Conservation (phyloP, 2,888 invertebrate species). For the Aphrophora alni region DNA sequence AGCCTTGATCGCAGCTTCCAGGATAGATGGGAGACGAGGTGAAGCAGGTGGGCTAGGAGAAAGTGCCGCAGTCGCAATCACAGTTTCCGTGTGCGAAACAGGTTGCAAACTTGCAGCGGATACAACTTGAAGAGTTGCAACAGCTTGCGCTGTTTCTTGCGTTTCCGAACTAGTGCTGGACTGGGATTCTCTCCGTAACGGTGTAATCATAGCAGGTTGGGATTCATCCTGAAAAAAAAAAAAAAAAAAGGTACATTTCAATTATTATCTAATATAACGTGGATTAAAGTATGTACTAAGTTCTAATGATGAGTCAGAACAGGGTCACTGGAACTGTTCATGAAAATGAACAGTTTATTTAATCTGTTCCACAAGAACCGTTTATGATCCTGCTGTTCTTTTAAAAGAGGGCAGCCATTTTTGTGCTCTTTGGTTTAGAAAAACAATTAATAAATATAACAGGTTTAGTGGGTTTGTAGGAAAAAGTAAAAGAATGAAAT, state of each 20-base stretch:
- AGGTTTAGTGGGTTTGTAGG: too few species aligned
- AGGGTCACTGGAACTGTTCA: background rate
- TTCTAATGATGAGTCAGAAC: background rate
- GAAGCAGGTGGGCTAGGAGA: slow-evolving; percentile 43
- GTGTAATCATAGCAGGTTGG: slow-evolving; percentile 55
- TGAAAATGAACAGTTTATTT: too few species aligned
- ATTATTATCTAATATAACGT: too few species aligned
- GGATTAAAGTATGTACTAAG: background rate
- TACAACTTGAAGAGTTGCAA: slow-evolving; percentile 56
- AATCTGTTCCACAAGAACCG: too few species aligned
- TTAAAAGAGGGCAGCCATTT: too few species aligned
- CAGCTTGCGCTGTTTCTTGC: slow-evolving; percentile 57
- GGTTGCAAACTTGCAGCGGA: slow-evolving; percentile 46
- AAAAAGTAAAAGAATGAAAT: too few species aligned
- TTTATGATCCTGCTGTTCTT: too few species aligned
- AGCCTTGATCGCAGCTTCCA: slow-evolving; percentile 86
- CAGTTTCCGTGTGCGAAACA: slow-evolving; percentile 51
- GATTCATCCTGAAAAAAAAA: slow-evolving; percentile 55
- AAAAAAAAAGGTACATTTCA: background rate
- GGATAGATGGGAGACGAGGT: slow-evolving; percentile 68
- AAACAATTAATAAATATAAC: too few species aligned
- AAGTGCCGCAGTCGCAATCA: slow-evolving; percentile 47
- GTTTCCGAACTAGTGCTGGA: slow-evolving; percentile 45
- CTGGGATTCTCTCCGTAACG: slow-evolving; percentile 36
- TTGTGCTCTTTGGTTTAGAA: too few species aligned